These are phyloP conservation scores for Hirtodrosophila histrioides DNA, from an alignment of 2,888 invertebrate species.

Conservation along the genomic window DNA sequence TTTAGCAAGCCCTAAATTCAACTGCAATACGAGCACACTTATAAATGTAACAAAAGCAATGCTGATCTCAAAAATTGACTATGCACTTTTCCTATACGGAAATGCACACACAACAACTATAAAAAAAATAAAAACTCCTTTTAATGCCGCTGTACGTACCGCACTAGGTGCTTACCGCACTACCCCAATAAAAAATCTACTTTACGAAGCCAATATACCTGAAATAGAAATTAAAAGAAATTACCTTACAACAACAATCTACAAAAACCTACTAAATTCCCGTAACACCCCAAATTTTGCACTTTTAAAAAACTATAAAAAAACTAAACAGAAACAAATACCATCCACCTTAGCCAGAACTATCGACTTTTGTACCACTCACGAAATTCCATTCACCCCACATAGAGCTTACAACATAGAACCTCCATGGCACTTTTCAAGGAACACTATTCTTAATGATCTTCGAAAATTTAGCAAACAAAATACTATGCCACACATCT, in stretches of 20 bases:
- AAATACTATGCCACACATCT: not conserved
- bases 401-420: too few relatives aligned
- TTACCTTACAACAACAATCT: not conserved
- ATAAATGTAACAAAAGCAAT: not conserved
- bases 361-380: too few relatives aligned
- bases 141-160: not conserved
- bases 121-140: not conserved
- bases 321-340: too few relatives aligned
- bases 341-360: too few relatives aligned
- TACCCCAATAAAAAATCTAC: not conserved
- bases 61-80: not conserved
- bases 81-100: not conserved
- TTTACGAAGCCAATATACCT: not conserved
- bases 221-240: not conserved
- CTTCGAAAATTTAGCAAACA: too few relatives aligned
- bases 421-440: too few relatives aligned
- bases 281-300: too few relatives aligned
- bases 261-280: too few relatives aligned
- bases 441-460: too few relatives aligned
- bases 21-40: not conserved
- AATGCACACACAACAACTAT: not conserved
- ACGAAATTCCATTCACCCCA: too few relatives aligned
- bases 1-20: not conserved
- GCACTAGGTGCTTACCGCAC: not conserved
- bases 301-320: too few relatives aligned